Evolutionary conservation across 1,140 invertebrate species (phyloP).

Genomic region (Helicoverpa armigera): DNA sequence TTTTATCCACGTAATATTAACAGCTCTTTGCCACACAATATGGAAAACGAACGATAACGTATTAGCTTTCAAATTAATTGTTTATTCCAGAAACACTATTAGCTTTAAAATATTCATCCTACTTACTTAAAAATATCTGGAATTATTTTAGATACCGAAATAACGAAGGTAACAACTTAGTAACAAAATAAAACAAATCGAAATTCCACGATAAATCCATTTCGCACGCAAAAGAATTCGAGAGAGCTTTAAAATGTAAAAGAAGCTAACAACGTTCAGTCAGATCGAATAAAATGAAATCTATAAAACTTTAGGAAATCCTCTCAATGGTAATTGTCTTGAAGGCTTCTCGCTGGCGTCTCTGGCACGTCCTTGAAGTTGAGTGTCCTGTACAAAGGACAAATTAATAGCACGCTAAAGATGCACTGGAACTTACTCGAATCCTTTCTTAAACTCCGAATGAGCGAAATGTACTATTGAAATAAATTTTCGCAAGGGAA

Average conservation of each 20-base stretch:
- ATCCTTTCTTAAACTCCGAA: slow-evolving; percentile 50
- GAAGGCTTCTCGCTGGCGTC: slow-evolving; percentile 52
- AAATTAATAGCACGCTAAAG: slow-evolving; percentile 70
- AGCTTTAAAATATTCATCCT: background rate
- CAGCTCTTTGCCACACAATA: background rate
- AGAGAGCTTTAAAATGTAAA: slow-evolving; percentile 45
- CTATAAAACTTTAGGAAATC: slow-evolving; percentile 52
- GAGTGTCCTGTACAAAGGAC: slow-evolving; percentile 52
- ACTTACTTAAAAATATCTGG: background rate
- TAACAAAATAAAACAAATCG: slow-evolving; percentile 37
- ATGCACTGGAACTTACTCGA: slow-evolving; percentile 62
- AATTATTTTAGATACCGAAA: background rate
- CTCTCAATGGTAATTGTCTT: slow-evolving; percentile 61
- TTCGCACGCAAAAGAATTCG: slow-evolving; percentile 46
- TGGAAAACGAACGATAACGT: slow-evolving; percentile 1
- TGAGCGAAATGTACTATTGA: slow-evolving; percentile 57
- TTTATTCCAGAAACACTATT: background rate
- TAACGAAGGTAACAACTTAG: slow-evolving; percentile 27
- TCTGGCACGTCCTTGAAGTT: slow-evolving; percentile 43
- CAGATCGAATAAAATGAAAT: slow-evolving; percentile 51
- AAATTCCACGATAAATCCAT: slow-evolving; percentile 43
- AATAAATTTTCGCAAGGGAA: slow-evolving; percentile 67
- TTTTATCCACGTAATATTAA: slow-evolving; percentile 3
- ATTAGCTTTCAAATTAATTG: slow-evolving; percentile 17
- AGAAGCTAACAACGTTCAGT: slow-evolving; percentile 33